phyloP scores from a whole-genome alignment of 2,113 vertebrate species.

The Craseonycteris thonglongyai region DNA sequence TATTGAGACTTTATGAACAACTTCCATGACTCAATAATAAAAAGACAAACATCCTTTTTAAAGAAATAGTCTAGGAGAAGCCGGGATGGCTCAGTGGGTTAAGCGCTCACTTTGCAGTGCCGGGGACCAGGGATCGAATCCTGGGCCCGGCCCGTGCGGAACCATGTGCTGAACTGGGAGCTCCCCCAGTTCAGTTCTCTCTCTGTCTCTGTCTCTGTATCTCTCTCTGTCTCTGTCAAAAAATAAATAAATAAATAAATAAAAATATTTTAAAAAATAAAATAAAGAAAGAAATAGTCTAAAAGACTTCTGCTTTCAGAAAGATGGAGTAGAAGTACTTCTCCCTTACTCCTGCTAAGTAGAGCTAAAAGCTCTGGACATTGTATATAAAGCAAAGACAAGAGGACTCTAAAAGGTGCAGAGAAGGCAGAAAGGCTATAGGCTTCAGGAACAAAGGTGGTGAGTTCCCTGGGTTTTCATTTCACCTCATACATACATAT shows the following conservation, averaged over 20 bases:
- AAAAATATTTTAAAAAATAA: too few species aligned
- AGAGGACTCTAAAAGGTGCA: not conserved
- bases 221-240: too few species aligned
- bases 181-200: too few species aligned
- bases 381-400: not conserved
- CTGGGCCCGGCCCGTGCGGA: too few species aligned
- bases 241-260: too few species aligned
- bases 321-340: not conserved
- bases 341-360: not conserved
- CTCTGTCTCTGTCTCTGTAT: too few species aligned
- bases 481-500: not conserved
- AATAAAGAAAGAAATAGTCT: not conserved
- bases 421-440: not conserved
- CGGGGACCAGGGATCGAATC: too few species aligned
- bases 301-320: not conserved
- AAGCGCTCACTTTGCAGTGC: too few species aligned
- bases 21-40: not conserved
- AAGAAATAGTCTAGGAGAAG: not conserved
- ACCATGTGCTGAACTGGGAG: too few species aligned
- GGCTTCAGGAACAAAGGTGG: not conserved
- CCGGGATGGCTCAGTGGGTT: too few species aligned
- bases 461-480: not conserved
- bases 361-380: not conserved
- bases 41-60: not conserved
- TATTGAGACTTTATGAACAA: not conserved